These are phyloP conservation scores for Poecilobothrus nobilitatus DNA, from an alignment of 2,888 invertebrate genomes.

Conservation along the genomic window DNA sequence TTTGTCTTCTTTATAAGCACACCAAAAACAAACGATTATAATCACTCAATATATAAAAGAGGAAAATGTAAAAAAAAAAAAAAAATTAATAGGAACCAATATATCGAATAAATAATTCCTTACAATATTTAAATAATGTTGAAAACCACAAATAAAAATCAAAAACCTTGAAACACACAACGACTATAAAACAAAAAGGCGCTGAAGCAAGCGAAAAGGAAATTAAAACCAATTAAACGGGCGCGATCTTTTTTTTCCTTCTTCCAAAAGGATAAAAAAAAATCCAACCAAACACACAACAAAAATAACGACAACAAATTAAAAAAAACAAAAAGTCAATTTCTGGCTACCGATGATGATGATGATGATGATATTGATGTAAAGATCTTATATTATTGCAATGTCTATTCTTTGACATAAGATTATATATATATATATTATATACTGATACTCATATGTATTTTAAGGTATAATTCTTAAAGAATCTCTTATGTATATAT, in stretches of 20 bases:
- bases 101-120: not conserved
- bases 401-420: not conserved
- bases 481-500: too few species aligned
- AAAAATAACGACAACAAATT: slow-evolving; percentile 16
- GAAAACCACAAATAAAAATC: not conserved
- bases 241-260: slow-evolving; percentile 25
- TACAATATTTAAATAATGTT: slow-evolving; percentile 1
- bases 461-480: too few species aligned
- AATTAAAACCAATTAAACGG: slow-evolving; percentile 34
- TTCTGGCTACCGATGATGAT: slow-evolving; percentile 10
- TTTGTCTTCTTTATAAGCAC: not conserved
- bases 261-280: not conserved
- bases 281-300: slow-evolving; percentile 15
- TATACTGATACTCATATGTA: too few species aligned
- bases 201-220: slow-evolving; percentile 22
- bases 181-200: slow-evolving; percentile 8
- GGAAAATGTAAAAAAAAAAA: not conserved
- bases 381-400: not conserved
- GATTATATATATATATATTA: too few species aligned
- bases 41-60: not conserved
- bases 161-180: not conserved
- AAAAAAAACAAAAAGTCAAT: slow-evolving; percentile 17
- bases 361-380: slow-evolving; percentile 14
- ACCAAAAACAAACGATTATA: not conserved
- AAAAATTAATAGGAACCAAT: not conserved